Evolutionary conservation across 2,113 vertebrate species (phyloP).

Genomic region (Menidia beryllina): DNA sequence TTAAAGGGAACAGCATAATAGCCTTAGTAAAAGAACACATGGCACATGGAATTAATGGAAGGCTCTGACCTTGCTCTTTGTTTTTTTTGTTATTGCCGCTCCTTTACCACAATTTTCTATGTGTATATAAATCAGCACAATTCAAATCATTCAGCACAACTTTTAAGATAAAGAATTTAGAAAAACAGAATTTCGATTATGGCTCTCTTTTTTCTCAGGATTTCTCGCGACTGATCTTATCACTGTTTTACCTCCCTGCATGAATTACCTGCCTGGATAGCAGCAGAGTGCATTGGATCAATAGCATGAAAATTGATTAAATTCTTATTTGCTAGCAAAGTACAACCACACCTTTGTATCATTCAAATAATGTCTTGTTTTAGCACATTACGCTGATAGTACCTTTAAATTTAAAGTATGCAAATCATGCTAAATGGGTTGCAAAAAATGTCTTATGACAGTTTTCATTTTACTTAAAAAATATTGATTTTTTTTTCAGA

Average conservation of each 20-base stretch:
- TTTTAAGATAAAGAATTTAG: slow-evolving; percentile 45
- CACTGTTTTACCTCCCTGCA: too few species aligned
- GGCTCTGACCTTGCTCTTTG: too few species aligned
- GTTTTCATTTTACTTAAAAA: slow-evolving; percentile 26
- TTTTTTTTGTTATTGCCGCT: too few species aligned
- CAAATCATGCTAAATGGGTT: slow-evolving; percentile 2
- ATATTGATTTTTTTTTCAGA: slow-evolving; percentile 23
- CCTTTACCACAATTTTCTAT: too few species aligned
- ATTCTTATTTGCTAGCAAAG: neutral
- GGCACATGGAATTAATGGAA: too few species aligned
- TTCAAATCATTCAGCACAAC: too few species aligned
- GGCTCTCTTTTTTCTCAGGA: slow-evolving; percentile 26
- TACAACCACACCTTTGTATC: too few species aligned
- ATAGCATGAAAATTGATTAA: neutral
- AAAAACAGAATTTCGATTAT: slow-evolving; percentile 44
- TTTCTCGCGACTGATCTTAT: slow-evolving; percentile 44
- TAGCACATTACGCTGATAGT: neutral
- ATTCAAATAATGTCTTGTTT: too few species aligned
- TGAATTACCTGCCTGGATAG: too few species aligned
- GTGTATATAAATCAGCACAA: too few species aligned
- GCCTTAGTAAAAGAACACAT: too few species aligned
- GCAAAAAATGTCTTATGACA: slow-evolving; percentile 25
- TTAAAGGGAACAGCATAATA: too few species aligned
- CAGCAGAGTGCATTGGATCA: neutral
- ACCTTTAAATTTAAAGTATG: neutral